A percentile compares a stretch with the other conserved stretches of the same genome.
Conservation (phyloP, 2,888 invertebrate genomes). For the Lasius fuliginosus region DNA sequence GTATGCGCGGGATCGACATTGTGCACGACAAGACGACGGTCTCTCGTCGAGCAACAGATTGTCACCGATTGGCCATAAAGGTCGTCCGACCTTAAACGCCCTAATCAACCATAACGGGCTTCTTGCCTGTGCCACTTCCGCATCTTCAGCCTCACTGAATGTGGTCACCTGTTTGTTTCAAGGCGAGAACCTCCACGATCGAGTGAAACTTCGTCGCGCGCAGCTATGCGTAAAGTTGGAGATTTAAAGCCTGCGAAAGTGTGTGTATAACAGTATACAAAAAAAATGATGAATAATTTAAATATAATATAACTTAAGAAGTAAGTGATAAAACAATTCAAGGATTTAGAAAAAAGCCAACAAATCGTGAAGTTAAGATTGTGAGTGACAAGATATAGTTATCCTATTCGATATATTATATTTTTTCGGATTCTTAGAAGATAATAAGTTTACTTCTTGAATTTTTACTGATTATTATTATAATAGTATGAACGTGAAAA, state of each 20-base stretch:
- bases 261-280: not conserved
- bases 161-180: constrained; percentile 57
- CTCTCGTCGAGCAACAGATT: constrained; percentile 61
- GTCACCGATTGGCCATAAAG: constrained; percentile 73
- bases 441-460: not conserved
- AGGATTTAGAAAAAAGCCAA: not conserved
- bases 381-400: not conserved
- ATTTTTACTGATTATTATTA: not conserved
- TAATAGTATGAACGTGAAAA: not conserved
- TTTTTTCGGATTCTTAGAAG: not conserved
- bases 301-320: not conserved
- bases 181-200: constrained; percentile 56
- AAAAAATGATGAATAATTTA: not conserved
- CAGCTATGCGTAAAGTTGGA: constrained; percentile 1
- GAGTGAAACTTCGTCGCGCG: constrained; percentile 9
- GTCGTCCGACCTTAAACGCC: constrained; percentile 72
- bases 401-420: not conserved
- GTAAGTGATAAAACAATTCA: not conserved
- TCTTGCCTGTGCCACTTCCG: constrained; percentile 66
- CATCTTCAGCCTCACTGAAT: constrained; percentile 65
- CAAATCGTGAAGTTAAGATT: not conserved
- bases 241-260: not conserved
- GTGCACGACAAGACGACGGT: constrained; percentile 75
- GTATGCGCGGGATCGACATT: constrained; percentile 74
- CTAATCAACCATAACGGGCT: constrained; percentile 70